Evolutionary conservation across 2,797 vertebrate genomes (phyloP), one percentile per base, ranked within the genome.

Genomic region (Brachyalestes nurse): DNA sequence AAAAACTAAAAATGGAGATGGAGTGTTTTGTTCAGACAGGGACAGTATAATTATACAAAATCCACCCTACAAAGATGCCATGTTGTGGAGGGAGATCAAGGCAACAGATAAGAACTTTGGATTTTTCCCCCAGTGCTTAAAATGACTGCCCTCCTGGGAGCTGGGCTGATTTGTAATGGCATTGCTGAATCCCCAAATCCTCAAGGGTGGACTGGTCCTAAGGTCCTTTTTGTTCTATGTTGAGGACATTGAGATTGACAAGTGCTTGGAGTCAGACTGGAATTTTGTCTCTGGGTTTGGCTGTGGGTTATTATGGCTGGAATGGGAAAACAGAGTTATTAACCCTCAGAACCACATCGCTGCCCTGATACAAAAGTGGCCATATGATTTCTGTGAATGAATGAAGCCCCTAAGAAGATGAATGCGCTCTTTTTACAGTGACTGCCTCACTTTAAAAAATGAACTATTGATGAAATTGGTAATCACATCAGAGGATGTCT

Each of bases 401-500:
- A 16, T 51, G 67, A 70, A 12, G 55, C 19, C n/a, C 9, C 2
- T 71, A 71, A 55, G 17, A n/a, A 34, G 49, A 72, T 51, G 17
- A 72, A 57, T 7, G 19, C 34, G 2, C 16, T 17, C 4, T 58
- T 74, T 47, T 28, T 61, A 14, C 60, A 17, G 13, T 51, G n/a
- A 38, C 14, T 6, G 4, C 19, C 42, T 76, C 1, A 38, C 65
- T 75, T 75, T 62, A 70, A 42, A 65, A 64, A 64, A 81, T 28
- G 28, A 77, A 45, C 14, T 78, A 78, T 78, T 82, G 81, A 82
- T 74, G 58, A 25, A 67, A 45, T 51, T 19, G 25, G 77, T 81
- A 62, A 77, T 61, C 69, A 53, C 61, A 55, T 72, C 69, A 72
- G 25, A 49, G 40, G 14, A 19, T 16, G 13, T 42, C 14, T 40